Base-by-base conservation (phyloP, 2,888 invertebrate genomes). In the Prenolepis imparis region DNA sequence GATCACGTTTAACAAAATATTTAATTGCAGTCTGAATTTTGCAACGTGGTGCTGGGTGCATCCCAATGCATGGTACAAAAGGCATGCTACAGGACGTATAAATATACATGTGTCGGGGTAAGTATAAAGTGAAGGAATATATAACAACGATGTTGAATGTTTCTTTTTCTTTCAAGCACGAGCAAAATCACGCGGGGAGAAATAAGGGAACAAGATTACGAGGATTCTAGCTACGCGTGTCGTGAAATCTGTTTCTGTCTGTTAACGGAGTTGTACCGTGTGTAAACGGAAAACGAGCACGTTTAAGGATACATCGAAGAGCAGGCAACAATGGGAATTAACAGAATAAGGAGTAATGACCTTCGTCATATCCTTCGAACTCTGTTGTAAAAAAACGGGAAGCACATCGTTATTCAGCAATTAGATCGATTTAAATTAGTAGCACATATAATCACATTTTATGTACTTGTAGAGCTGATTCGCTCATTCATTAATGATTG, bases 361-460 rank as follows among this genome's bases (percentile, higher is more conserved):
- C 94, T 94, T 94, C 94, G 93, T 93, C 93, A 91, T 93, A 94
- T 94, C 94, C 94, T 91, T 94, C 93, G 93, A 90, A 94, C 87
- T 93, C 94, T 94, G 93, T 92, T 88, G 90, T 87, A 85, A 88
- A 89, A 52, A 92, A 92, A 90, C 83, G 91, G 92, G 86, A 91
- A 91, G 63, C 87, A 89, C 24, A 91, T 87, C 57, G 86, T 92
- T 91, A 92, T 91, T 91, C 68, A 74, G 9, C 73, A 39, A 6
- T 80, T 41, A 70, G 39, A 21, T 21, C 18, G 61, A 39, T 52
- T 86, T 81, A 63, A 66, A 36, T 52, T 57, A 61, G 41, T 83
- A 64, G 11, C 48, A n/a, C 52, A 64, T 52, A 82, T 44, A 74
- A 81, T 74, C 70, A 67, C 24, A 48, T 3, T 32, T 36, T 55